These are phyloP conservation scores for Drosophila equinoxialis DNA, from an alignment of 1,140 invertebrate species.

Conservation along the genomic window DNA sequence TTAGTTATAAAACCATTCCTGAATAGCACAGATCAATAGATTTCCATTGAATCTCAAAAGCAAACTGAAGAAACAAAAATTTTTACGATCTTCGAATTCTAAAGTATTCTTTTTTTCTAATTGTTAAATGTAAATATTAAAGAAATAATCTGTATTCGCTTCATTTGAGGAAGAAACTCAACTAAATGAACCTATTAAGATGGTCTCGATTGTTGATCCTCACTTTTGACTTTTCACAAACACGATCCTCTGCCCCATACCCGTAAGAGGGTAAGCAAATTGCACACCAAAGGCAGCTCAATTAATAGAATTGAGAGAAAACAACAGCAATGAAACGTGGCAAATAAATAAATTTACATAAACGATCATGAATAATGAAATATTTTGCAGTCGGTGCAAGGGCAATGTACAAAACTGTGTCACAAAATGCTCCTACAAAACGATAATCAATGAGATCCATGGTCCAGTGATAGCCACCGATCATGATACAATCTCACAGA, in stretches of 20 bases:
- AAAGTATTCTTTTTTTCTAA: no score
- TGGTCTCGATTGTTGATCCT: no score
- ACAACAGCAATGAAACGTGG: constrained; percentile 32
- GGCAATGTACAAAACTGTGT: constrained; percentile 20
- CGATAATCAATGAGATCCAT: constrained; percentile 45
- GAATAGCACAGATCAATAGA: no score
- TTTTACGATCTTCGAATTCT: no score
- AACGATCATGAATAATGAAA: constrained; percentile 52
- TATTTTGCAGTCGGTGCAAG: constrained; percentile 45
- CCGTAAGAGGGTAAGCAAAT: background rate
- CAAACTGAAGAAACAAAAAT: no score
- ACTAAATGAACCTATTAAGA: no score
- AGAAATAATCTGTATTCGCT: no score
- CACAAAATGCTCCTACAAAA: background rate
- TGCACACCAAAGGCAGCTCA: constrained; percentile 47
- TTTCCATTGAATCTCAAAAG: no score
- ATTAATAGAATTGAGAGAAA: constrained; percentile 56
- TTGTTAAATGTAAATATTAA: no score
- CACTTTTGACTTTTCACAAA: background rate
- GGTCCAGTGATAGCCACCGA: background rate
- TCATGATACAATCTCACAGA: constrained; percentile 35
- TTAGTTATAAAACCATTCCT: no score
- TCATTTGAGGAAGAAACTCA: no score
- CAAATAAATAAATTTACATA: constrained; percentile 76
- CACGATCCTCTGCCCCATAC: background rate